Base-by-base conservation (phyloP, 2,113 vertebrate genomes). In the Mustela nigripes region DNA sequence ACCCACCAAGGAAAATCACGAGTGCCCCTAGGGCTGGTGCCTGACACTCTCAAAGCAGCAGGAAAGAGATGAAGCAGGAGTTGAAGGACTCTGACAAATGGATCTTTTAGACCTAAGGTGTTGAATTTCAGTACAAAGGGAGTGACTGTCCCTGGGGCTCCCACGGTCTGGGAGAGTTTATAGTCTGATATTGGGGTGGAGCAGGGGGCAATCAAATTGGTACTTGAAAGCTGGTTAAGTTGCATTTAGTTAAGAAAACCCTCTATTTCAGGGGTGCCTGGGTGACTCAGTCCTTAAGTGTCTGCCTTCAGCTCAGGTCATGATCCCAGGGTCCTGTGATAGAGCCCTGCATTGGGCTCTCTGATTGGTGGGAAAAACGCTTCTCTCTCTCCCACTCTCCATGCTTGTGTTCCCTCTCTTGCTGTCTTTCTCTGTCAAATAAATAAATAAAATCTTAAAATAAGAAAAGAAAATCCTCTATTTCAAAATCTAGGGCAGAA, bases 401-500 rank as follows among this genome's bases (percentile, higher is more conserved):
- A 9, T 62, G 60, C 24, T 26, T 62, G 24, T 62, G 60, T 62
- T 62, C 22, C 60, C 60, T 62, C 60, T 62, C 60, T 62, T 0
- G 22, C 22, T 62, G 24, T 62, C 22, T 62, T 24, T 26, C 58
- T 60, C 58, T 62, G 60, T 26, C 24, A 26, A 62, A 62, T 62
- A 26, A 60, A 60, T 60, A 22, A 62, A 62, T 62, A 24, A 62
- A 62, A 62, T 26, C 24, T 62, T 62, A 24, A 62, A 39, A 39
- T 39, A 60, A 60, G 7, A 22, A 60, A 93, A 42, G 53, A 83
- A 91, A 96, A 79, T n/a, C 33, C 67, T 39, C 11, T 5, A 62
- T 74, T 92, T 96, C 48, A 36, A 79, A 74, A 58, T 85, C 60
- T 53, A 94, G 74, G 33, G 42, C 26, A 91, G 73, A 67, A 84